Percentiles rank a stretch among this genome's conserved stretches.
phyloP scores from a whole-genome alignment of 2,888 invertebrate genomes.

The Dichetophora obliterata region DNA sequence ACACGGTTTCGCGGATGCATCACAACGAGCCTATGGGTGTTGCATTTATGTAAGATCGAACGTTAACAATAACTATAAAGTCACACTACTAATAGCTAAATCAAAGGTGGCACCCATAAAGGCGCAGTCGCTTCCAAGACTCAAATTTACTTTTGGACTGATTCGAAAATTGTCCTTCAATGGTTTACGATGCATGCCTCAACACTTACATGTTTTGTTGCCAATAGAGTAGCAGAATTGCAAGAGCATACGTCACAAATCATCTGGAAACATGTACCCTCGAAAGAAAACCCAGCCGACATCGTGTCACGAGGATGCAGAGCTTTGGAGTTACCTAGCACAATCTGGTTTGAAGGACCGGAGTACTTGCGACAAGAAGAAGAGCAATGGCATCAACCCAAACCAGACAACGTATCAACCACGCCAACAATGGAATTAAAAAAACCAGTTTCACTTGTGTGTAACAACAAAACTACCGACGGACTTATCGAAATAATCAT shows the following conservation, averaged over 20 bases:
- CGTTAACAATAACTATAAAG: slow-evolving; percentile 1
- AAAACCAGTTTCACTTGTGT: background rate
- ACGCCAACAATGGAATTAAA: background rate
- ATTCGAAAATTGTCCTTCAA: slow-evolving; percentile 44
- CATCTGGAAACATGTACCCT: no score
- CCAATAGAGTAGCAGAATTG: no score
- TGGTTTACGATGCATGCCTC: slow-evolving; percentile 43
- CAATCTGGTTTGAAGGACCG: slow-evolving; percentile 40
- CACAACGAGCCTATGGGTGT: slow-evolving; percentile 26
- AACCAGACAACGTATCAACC: background rate
- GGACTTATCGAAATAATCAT: background rate
- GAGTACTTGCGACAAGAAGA: background rate
- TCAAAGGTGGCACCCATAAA: slow-evolving; percentile 48
- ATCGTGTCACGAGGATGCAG: slow-evolving; percentile 39
- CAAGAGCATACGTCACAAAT: slow-evolving; percentile 31
- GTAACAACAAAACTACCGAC: background rate
- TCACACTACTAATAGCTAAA: slow-evolving; percentile 41
- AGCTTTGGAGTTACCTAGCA: slow-evolving; percentile 15
- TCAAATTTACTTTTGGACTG: no score
- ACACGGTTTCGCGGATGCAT: no score
- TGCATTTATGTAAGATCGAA: slow-evolving; percentile 38
- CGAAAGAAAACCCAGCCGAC: no score
- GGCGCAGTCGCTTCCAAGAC: slow-evolving; percentile 44
- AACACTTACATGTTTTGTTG: slow-evolving; percentile 44
- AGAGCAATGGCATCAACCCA: background rate